Evolutionary conservation across 2,888 invertebrate species (phyloP).

Genomic region (Leptopilina syphax): DNA sequence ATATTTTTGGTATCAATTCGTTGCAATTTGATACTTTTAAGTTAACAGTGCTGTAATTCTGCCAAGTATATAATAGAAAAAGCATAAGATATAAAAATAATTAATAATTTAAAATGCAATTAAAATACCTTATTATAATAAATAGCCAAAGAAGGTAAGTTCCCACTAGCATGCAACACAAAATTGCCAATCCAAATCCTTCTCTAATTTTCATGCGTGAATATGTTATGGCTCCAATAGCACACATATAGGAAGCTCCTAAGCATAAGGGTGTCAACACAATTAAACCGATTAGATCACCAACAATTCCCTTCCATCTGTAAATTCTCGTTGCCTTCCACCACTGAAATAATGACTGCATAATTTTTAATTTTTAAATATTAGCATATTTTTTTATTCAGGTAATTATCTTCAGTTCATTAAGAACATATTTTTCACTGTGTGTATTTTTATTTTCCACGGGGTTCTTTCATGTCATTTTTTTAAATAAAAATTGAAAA

Average conservation of each 20-base stretch:
- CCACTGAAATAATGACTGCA: constrained; percentile 73
- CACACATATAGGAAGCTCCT: constrained; percentile 77
- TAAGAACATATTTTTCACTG: too few species aligned
- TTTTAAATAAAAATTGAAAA: too few species aligned
- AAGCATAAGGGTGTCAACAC: constrained; percentile 78
- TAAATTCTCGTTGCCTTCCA: constrained; percentile 72
- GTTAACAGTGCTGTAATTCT: too few species aligned
- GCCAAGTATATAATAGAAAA: not conserved
- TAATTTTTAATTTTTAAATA: constrained; percentile 7
- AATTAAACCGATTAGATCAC: constrained; percentile 77
- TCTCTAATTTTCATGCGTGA: constrained; percentile 71
- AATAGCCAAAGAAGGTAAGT: constrained; percentile 72
- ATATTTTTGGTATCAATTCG: too few species aligned
- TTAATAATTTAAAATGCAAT: not conserved
- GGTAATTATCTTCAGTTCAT: too few species aligned
- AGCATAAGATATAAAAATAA: not conserved
- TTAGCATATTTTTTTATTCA: too few species aligned
- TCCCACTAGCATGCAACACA: constrained; percentile 69
- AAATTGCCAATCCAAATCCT: constrained; percentile 70
- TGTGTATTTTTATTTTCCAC: too few species aligned
- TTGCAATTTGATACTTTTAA: too few species aligned
- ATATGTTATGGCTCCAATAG: constrained; percentile 75
- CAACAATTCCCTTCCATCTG: constrained; percentile 77
- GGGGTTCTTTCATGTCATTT: too few species aligned
- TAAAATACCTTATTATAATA: constrained; percentile 70